Evolutionary conservation across 2,888 invertebrate genomes (phyloP), one percentile per base, ranked within the genome.

Genomic region (Dysmachus trigonus): DNA sequence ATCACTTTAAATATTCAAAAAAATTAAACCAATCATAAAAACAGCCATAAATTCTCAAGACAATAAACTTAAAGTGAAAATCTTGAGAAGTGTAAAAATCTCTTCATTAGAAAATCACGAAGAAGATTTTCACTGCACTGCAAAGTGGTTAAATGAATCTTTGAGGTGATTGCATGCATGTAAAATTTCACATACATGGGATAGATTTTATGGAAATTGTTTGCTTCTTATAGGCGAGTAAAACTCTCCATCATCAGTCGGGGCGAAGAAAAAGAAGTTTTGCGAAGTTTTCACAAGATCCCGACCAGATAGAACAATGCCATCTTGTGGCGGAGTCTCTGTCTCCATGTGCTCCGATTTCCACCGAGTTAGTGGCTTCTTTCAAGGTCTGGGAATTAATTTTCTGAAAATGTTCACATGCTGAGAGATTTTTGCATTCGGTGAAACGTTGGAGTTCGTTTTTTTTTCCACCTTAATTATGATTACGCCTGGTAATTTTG

Each of bases 341-440:
- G 76, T 76, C 76, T 38, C 76, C 35, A 22, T 35, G 18, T 76
- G 76, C 33, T 76, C 76, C 38, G 76, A 76, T 76, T 76, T 76
- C 76, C 76, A 76, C 76, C 33, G 4, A 76, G 76, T 38, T 76
- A 35, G 18, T 35, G 18, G 35, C 22, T 76, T 76, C 76, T 35
- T 76, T 76, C 76, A 76, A 76, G 76, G 76, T 76, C 76, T 76
- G 76, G 33, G 76, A 76, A 76, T 76, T 35, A 35, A 76, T 76
- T 76, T 76, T 76, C 10, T 18, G 33, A 4, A 35, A 33, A 76
- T 38, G 33, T 76, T 76, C 76, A 33, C 76, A 76, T 38, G 76
- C 22, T 76, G 33, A 38, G 33, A 38, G 76, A 33, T 38, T 76
- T 62, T 76, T 18, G 76, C 33, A 76, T 13, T 33, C 22, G 35